Conservation (phyloP, 2,797 vertebrate genomes). For the Emydoidea blandingii region DNA sequence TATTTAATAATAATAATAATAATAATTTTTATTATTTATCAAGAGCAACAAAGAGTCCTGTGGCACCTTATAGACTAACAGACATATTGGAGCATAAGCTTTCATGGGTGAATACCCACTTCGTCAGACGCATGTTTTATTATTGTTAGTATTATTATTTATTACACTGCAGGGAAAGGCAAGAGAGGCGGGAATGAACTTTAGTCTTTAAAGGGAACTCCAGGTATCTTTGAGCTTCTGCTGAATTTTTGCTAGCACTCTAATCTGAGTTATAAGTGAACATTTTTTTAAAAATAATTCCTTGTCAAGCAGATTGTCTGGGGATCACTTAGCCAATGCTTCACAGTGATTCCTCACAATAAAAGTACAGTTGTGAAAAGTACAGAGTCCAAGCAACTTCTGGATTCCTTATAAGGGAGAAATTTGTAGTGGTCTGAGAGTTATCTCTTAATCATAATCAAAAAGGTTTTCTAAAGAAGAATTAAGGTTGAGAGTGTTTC, state of each 20-base stretch:
- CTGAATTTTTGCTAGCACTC: neutral
- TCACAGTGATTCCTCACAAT: neutral
- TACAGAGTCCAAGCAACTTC: neutral
- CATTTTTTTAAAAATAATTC: neutral
- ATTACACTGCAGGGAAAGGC: neutral
- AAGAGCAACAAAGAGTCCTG: no score
- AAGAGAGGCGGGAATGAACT: neutral
- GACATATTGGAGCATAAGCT: no score
- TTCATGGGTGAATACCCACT: no score
- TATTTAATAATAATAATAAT: neutral
- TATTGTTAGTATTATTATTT: neutral
- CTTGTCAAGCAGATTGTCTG: slow-evolving; percentile 19
- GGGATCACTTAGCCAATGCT: neutral
- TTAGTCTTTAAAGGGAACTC: neutral
- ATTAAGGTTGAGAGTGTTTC: neutral
- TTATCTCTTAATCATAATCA: slow-evolving; percentile 4
- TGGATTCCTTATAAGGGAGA: slow-evolving; percentile 60
- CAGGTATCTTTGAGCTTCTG: neutral
- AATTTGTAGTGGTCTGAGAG: slow-evolving; percentile 17
- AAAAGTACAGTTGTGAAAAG: neutral
- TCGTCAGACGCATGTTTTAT: neutral
- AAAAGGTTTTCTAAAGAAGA: slow-evolving; percentile 24
- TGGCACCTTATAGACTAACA: no score
- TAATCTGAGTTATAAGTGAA: neutral
- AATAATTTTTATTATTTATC: no score